Evolutionary conservation across 2,113 vertebrate genomes (phyloP), one percentile per base, ranked within the genome.

Genomic region (Theristicus caerulescens): DNA sequence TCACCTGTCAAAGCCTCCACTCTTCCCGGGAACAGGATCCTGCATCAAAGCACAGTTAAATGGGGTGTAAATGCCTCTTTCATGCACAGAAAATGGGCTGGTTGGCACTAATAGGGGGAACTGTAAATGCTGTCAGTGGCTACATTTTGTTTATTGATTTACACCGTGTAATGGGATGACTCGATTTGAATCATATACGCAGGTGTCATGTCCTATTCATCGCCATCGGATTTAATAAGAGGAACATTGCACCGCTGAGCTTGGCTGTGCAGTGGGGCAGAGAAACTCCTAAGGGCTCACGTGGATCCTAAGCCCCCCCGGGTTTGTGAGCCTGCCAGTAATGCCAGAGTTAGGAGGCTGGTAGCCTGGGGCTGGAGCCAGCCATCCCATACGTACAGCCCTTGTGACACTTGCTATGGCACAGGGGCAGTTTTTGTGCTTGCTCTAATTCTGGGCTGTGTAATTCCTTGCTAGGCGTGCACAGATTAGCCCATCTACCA

Each of bases 11-110:
- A 59, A 79, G 72, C 74, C 44, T 94, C 88, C 36, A 29, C 86
- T 92, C 78, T 65, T 59, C 31, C 73, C 4, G 1, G 38, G 89
- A 95, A 87, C 62, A 80, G 81, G 89, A 97, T 95, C 95, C 96
- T 26, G 38, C 94, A 89, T 94, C 96, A 93, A 91, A 97, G 93
- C 95, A 11, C 95, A 77, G 96, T 65, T 97, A 97, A 97, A 95
- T 95, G 94, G 96, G 97, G 97, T 95, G 86, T 97, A 95, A 97
- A 97, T 95, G 95, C 93, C 91, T 95, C 94, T 95, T 94, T 97
- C 97, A 87, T n/a, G 91, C 91, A 69, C 93, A 82, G 83, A 94
- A 95, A 93, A 92, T 85, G 86, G 91, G 61, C 47, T 71, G 93
- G 40, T 81, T 96, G 90, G 34, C 84, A 70, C 61, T 66, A 82